Evolutionary conservation across 2,113 vertebrate species (phyloP).

Genomic region (Gymnorhina tibicen): DNA sequence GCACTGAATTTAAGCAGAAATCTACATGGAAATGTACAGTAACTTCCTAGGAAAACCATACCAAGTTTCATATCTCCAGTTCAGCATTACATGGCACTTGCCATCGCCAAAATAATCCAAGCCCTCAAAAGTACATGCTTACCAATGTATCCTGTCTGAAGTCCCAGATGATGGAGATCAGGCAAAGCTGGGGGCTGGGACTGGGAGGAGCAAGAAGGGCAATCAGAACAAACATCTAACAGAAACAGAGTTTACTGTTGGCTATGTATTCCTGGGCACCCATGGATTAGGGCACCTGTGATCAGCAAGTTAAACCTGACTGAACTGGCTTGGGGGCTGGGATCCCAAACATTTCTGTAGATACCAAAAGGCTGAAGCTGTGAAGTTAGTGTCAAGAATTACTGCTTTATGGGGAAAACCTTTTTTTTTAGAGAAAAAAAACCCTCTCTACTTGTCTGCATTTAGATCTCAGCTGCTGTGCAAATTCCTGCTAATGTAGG

Average conservation of each 20-base stretch:
- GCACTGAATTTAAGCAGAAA: background rate
- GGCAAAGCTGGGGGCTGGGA: background rate
- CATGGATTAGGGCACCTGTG: background rate
- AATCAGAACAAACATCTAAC: background rate
- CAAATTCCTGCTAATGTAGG: background rate
- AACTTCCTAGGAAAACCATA: background rate
- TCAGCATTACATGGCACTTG: background rate
- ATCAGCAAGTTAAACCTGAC: background rate
- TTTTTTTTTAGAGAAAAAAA: no score
- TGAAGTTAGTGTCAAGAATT: background rate
- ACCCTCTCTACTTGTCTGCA: rapidly evolving
- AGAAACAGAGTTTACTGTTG: background rate
- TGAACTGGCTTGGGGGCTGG: background rate
- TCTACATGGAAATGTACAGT: background rate
- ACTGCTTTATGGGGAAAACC: background rate
- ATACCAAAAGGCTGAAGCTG: background rate
- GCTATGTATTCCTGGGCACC: background rate
- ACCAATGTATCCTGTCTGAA: background rate
- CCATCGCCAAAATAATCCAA: background rate
- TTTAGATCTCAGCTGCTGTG: background rate
- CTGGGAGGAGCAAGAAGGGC: background rate
- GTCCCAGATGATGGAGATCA: background rate
- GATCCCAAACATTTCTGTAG: background rate
- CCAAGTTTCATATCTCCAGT: background rate
- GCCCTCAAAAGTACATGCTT: background rate